Evolutionary conservation across 1,140 invertebrate genomes (phyloP).

Genomic region (Drosophila kurseongensis): DNA sequence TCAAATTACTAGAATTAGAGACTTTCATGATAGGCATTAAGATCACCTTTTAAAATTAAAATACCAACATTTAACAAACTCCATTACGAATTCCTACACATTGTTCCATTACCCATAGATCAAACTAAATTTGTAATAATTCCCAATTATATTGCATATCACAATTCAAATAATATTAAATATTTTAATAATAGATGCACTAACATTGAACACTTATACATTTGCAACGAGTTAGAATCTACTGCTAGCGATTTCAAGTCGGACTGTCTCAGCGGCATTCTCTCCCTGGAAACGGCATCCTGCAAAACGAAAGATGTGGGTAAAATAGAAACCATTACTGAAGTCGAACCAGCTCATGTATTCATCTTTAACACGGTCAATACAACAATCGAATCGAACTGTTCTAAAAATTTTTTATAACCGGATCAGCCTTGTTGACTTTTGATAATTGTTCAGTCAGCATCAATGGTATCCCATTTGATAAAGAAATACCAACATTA

Average conservation of each 20-base stretch:
- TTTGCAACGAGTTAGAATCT: neutral
- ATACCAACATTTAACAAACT: neutral
- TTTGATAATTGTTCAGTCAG: neutral
- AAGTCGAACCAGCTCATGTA: neutral
- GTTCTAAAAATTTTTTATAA: neutral
- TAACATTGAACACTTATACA: neutral
- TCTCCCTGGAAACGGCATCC: constrained; percentile 3
- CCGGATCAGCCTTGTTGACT: neutral
- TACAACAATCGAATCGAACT: constrained; percentile 2
- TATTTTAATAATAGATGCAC: neutral
- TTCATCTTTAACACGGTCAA: neutral
- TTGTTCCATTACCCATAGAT: neutral
- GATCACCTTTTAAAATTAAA: neutral
- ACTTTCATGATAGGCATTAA: neutral
- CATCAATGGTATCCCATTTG: constrained; percentile 3
- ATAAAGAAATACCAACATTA: neutral
- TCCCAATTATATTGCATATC: neutral
- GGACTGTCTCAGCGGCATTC: neutral
- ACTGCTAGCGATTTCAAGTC: neutral
- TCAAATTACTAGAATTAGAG: neutral
- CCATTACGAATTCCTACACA: neutral
- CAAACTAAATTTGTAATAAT: neutral
- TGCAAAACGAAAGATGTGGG: constrained; percentile 1
- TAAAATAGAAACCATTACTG: neutral
- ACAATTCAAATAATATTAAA: neutral